Conservation (phyloP, 2,113 vertebrate genomes). For the Psilopogon haemacephalus region DNA sequence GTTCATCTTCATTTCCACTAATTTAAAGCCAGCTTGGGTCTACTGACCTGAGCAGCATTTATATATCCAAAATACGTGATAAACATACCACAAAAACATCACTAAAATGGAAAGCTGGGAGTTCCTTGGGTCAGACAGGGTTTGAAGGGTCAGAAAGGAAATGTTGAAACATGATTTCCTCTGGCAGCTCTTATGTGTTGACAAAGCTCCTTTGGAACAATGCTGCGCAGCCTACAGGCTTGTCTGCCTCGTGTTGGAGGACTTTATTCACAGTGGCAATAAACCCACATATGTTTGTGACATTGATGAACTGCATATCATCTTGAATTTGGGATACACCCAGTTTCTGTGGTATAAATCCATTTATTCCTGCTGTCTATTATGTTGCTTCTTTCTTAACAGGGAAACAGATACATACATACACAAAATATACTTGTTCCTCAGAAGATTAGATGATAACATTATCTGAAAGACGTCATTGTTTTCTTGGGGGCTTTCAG, state of each 20-base stretch:
- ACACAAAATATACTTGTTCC: background rate
- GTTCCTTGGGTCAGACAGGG: background rate
- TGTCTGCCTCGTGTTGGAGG: background rate
- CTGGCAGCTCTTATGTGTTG: background rate
- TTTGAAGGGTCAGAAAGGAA: conserved; percentile 6
- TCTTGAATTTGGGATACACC: background rate
- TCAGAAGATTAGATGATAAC: background rate
- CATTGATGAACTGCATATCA: background rate
- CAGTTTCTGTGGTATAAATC: background rate
- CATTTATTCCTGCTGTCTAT: background rate
- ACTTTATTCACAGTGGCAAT: rapidly evolving
- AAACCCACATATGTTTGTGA: background rate
- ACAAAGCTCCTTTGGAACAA: background rate
- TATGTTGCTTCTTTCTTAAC: background rate
- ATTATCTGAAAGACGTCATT: background rate
- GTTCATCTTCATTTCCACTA: background rate
- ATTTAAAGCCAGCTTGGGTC: background rate
- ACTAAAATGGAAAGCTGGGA: background rate
- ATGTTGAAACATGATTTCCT: conserved; percentile 6
- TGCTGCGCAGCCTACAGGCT: background rate
- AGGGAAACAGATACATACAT: background rate
- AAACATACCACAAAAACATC: background rate
- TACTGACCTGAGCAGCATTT: background rate
- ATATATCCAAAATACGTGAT: background rate
- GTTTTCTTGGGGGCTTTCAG: background rate